Conservation (phyloP, 2,113 vertebrate genomes). For the Grammomys surdaster region DNA sequence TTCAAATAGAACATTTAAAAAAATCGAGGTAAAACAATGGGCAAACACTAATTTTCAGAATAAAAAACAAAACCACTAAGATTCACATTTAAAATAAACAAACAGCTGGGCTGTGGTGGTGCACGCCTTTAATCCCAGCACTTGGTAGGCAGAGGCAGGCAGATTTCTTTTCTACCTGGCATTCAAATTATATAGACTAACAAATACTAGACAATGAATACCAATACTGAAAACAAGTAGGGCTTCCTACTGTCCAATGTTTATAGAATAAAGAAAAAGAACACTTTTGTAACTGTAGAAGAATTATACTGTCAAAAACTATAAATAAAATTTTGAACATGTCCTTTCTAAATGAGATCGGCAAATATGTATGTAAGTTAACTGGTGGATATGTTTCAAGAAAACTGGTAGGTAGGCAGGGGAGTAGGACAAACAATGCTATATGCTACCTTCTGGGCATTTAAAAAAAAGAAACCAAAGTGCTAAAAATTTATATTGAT, state of each 20-base stretch:
- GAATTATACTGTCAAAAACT: constrained; percentile 14
- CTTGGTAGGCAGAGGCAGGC: too few species aligned
- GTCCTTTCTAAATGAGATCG: constrained; percentile 36
- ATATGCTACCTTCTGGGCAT: constrained; percentile 30
- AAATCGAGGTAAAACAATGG: not conserved
- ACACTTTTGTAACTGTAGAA: constrained; percentile 29
- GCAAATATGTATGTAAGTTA: constrained; percentile 20
- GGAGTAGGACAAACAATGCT: not conserved
- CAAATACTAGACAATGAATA: not conserved
- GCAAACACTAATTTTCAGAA: not conserved
- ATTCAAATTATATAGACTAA: constrained; percentile 58
- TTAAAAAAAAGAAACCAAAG: constrained; percentile 23
- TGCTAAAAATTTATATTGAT: constrained; percentile 26
- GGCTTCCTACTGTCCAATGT: not conserved
- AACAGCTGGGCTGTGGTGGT: too few species aligned
- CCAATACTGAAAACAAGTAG: constrained; percentile 50
- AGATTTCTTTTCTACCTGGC: not conserved
- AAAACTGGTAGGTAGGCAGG: not conserved
- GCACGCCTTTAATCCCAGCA: too few species aligned
- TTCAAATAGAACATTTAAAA: constrained; percentile 8
- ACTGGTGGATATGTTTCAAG: constrained; percentile 21
- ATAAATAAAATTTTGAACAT: constrained; percentile 51
- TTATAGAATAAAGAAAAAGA: constrained; percentile 42
- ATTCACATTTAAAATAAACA: not conserved
- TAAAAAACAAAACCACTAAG: constrained; percentile 1